phyloP scores from a whole-genome alignment of 2,797 vertebrate species.

The Gymnocypris eckloni region DNA sequence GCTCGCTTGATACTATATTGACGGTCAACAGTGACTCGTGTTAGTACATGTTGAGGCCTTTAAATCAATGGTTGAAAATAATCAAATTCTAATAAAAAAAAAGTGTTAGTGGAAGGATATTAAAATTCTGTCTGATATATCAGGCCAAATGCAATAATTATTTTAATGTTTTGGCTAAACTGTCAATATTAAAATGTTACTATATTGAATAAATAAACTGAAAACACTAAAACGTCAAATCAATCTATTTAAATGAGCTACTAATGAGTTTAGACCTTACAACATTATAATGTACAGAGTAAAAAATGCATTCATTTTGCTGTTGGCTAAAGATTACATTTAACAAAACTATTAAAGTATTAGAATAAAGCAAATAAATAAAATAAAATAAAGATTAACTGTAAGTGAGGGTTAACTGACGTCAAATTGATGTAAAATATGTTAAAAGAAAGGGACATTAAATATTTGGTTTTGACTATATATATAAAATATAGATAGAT shows the following conservation, averaged over 20 bases:
- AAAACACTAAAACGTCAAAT: not conserved
- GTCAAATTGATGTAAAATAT: not conserved
- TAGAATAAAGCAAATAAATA: not conserved
- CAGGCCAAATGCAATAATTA: not conserved
- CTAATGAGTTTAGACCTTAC: not conserved
- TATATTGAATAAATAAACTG: not conserved
- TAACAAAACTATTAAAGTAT: not conserved
- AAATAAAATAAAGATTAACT: not conserved
- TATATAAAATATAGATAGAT: too few relatives aligned
- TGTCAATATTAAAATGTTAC: not conserved
- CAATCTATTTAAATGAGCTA: not conserved
- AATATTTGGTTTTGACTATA: not conserved
- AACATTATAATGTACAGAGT: not conserved
- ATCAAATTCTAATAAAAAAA: not conserved
- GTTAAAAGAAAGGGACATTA: not conserved
- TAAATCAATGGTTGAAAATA: slow-evolving; percentile 45
- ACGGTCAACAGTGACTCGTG: slow-evolving; percentile 52
- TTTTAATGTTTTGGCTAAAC: not conserved
- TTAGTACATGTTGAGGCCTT: slow-evolving; percentile 48
- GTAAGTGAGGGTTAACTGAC: not conserved
- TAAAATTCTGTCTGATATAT: not conserved
- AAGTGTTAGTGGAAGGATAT: not conserved
- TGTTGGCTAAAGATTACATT: not conserved
- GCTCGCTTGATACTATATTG: slow-evolving; percentile 49
- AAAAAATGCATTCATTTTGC: not conserved